Conservation (phyloP, 2,797 vertebrate species). For the Masticophis lateralis region DNA sequence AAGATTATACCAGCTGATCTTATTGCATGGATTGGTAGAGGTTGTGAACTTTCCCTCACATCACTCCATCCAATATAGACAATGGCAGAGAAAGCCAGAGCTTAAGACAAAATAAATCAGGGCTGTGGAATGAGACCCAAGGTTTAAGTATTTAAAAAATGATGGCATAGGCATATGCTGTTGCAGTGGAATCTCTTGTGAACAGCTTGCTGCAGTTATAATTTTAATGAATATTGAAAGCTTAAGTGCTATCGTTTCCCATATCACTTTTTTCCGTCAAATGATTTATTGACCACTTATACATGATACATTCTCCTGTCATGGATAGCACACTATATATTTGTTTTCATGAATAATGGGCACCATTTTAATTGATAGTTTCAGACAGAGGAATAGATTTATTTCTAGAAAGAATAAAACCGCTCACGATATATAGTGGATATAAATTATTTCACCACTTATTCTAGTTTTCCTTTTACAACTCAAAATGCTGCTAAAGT, state of each 20-base stretch:
- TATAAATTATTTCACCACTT: constrained; percentile 70
- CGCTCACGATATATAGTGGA: constrained; percentile 60
- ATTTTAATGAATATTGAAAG: constrained; percentile 68
- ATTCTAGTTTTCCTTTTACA: constrained; percentile 60
- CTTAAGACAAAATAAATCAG: neutral
- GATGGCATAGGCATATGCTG: neutral
- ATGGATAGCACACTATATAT: constrained; percentile 68
- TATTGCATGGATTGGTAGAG: neutral
- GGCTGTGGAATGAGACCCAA: neutral
- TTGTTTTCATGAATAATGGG: constrained; percentile 74
- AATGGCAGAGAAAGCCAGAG: neutral
- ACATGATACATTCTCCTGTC: constrained; percentile 70
- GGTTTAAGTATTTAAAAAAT: neutral
- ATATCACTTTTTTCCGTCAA: constrained; percentile 60
- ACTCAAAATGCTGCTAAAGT: constrained; percentile 59
- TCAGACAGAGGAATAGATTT: constrained; percentile 70
- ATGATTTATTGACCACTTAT: constrained; percentile 74
- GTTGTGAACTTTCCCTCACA: neutral
- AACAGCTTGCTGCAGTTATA: constrained; percentile 54
- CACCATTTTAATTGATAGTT: constrained; percentile 73
- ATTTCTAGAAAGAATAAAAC: constrained; percentile 70
- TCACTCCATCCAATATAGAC: no score
- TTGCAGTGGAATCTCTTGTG: constrained; percentile 26
- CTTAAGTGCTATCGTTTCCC: constrained; percentile 62
- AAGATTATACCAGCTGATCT: neutral